phyloP scores from a whole-genome alignment of 2,888 invertebrate species.

The Calliphora vomitoria region DNA sequence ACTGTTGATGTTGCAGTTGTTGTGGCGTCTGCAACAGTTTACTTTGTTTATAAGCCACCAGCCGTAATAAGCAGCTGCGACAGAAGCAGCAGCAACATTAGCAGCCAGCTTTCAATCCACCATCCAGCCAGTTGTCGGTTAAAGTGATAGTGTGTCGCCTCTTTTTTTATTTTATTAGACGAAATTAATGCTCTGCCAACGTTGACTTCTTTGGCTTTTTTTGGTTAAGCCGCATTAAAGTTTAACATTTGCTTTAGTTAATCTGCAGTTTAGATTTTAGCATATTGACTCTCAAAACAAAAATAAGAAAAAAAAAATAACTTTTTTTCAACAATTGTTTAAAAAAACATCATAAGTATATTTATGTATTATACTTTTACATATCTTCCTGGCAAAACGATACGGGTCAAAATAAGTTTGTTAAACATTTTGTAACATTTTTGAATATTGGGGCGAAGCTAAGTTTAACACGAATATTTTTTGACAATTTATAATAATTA shows the following conservation, averaged over 20 bases:
- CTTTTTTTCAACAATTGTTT: constrained; percentile 43
- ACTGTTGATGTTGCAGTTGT: constrained; percentile 43
- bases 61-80: constrained; percentile 31
- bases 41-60: constrained; percentile 46
- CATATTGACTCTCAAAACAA: constrained; percentile 54
- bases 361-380: constrained; percentile 14
- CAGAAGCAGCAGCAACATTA: constrained; percentile 8
- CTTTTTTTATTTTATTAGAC: constrained; percentile 39
- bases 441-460: not conserved
- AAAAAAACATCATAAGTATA: constrained; percentile 36
- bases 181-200: constrained; percentile 51
- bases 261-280: constrained; percentile 65
- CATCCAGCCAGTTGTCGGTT: constrained; percentile 1
- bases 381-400: constrained; percentile 1
- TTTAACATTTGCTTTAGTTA: constrained; percentile 71
- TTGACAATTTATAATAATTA: no score
- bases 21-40: constrained; percentile 38
- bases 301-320: not conserved
- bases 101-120: not conserved
- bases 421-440: constrained; percentile 14
- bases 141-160: constrained; percentile 61
- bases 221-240: constrained; percentile 36
- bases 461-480: not conserved
- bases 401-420: constrained; percentile 32
- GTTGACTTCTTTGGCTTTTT: constrained; percentile 7